Conservation (phyloP, 2,113 vertebrate species). For the Okapia johnstoni region DNA sequence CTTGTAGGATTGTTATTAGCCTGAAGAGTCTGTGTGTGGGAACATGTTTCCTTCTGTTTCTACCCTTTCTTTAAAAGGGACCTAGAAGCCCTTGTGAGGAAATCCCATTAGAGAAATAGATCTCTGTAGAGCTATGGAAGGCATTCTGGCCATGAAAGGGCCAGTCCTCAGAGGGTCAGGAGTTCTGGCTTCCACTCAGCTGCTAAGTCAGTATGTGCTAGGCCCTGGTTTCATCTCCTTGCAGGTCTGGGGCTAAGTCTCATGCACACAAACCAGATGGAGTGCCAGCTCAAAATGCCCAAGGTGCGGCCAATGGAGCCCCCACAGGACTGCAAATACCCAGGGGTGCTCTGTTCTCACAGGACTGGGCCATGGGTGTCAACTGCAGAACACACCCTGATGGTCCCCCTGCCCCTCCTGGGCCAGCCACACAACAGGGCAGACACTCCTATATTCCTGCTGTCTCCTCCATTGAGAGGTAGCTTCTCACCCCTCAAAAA, state of each 20-base stretch:
- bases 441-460: neutral
- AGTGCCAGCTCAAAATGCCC: neutral
- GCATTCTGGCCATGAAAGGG: neutral
- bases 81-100: neutral
- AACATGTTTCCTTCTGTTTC: neutral
- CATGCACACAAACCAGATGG: neutral
- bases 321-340: neutral
- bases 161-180: neutral
- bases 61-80: neutral
- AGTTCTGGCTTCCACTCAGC: neutral
- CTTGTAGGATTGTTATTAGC: neutral
- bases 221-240: neutral
- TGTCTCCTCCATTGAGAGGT: neutral
- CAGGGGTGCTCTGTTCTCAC: too few relatives aligned
- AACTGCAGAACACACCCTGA: neutral
- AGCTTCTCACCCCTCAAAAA: neutral
- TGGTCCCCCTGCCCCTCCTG: neutral
- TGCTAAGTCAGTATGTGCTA: neutral
- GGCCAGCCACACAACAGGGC: neutral
- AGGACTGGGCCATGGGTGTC: neutral
- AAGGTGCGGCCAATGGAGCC: neutral
- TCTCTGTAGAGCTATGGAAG: neutral
- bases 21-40: neutral
- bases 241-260: neutral
- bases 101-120: rapidly evolving